phyloP scores from a whole-genome alignment of 2,888 invertebrate genomes.

The Aquatica leii region DNA sequence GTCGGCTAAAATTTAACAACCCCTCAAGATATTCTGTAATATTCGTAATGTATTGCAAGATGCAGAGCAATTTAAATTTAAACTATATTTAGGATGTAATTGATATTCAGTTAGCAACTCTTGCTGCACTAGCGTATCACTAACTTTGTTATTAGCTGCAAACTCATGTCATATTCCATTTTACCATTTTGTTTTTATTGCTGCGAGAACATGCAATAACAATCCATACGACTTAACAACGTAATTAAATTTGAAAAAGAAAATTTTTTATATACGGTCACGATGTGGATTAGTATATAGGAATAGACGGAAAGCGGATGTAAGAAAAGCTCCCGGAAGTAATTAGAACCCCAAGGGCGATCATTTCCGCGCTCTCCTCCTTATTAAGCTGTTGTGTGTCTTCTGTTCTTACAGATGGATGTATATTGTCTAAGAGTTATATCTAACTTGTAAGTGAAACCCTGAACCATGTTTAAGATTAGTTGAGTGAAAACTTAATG shows the following conservation, averaged over 20 bases:
- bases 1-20: conserved; percentile 17
- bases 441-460: conserved; percentile 34
- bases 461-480: conserved; percentile 29
- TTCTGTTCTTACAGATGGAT: conserved; percentile 32
- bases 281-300: conserved; percentile 16
- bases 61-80: conserved; percentile 39
- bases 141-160: conserved; percentile 13
- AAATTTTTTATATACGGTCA: conserved; percentile 2
- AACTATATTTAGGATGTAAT: conserved; percentile 36
- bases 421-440: conserved; percentile 35
- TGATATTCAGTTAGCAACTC: conserved; percentile 36
- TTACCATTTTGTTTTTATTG: too few relatives aligned
- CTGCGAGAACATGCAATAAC: too few relatives aligned
- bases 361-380: conserved; percentile 56
- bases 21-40: conserved; percentile 25
- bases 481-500: conserved; percentile 38
- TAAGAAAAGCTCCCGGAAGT: conserved; percentile 52
- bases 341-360: conserved; percentile 56
- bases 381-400: conserved; percentile 52
- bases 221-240: too few relatives aligned
- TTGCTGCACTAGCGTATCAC: too few relatives aligned
- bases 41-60: conserved; percentile 35
- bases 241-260: too few relatives aligned
- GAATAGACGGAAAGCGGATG: conserved; percentile 32
- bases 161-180: too few relatives aligned